phyloP scores from a whole-genome alignment of 1,140 invertebrate species.

The Drosophila elegans region DNA sequence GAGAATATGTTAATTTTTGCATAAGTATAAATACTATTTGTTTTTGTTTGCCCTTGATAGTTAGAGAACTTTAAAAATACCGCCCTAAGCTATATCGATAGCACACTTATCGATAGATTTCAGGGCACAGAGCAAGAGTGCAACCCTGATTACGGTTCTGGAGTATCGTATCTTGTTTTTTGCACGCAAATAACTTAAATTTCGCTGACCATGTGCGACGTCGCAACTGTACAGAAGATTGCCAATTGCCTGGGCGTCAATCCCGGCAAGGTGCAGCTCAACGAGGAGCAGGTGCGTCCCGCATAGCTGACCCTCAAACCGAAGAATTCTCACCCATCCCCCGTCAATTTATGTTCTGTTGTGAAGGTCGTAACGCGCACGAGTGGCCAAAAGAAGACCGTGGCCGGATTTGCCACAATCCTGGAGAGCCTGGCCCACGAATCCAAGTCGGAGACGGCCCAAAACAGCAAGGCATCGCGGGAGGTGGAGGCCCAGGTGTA shows the following conservation, averaged over 20 bases:
- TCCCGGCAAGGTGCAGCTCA: slow-evolving; percentile 65
- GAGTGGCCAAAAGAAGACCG: slow-evolving; percentile 65
- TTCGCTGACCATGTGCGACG: slow-evolving; percentile 71
- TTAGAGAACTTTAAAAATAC: background rate
- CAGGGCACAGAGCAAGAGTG: too few relatives aligned
- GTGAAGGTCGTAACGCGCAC: slow-evolving; percentile 78
- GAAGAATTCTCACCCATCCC: background rate
- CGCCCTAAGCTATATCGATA: background rate
- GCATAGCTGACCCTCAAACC: background rate
- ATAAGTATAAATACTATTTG: too few relatives aligned
- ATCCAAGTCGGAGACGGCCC: slow-evolving; percentile 83
- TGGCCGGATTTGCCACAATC: slow-evolving; percentile 86
- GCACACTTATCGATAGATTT: background rate
- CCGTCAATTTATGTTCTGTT: slow-evolving; percentile 54
- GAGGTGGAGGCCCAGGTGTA: slow-evolving; percentile 77
- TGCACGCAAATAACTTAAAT: slow-evolving; percentile 15
- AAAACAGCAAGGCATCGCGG: slow-evolving; percentile 58
- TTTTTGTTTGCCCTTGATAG: too few relatives aligned
- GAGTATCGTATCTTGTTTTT: slow-evolving; percentile 20
- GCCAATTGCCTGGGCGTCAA: slow-evolving; percentile 72
- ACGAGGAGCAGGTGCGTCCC: slow-evolving; percentile 69
- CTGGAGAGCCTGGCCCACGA: slow-evolving; percentile 84
- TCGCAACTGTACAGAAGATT: slow-evolving; percentile 76
- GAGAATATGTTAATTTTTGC: too few relatives aligned
- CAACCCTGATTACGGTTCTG: slow-evolving; percentile 2